Evolutionary conservation across 2,888 invertebrate species (phyloP), one percentile per base, ranked within the genome.

Genomic region (Campaea margaritaria): DNA sequence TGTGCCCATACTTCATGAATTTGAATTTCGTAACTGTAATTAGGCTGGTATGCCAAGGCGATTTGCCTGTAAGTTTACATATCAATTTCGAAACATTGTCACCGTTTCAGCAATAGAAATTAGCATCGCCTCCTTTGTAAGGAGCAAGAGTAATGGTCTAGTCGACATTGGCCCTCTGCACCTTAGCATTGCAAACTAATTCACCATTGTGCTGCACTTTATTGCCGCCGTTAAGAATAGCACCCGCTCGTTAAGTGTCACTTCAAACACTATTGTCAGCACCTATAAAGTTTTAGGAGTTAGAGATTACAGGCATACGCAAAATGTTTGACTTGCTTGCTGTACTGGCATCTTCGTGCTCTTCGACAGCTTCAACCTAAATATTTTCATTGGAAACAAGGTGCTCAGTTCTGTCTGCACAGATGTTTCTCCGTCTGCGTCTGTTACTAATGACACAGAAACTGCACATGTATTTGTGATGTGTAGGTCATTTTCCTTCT

Each of bases 151-250:
- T 58, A 58, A 64, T 54, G 58, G 49, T 50, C 56, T 46, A 41
- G 66, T 57, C 55, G 69, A 62, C 69, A 69, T 81, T 79, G 82
- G 81, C 74, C 75, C 74, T 72, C 66, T 69, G 74, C 73, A 72
- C 74, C 67, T 69, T 50, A 57, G 71, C 63, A 60, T 64, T 54
- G 67, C 65, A 64, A 66, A 68, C 75, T 81, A 82, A 83, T 83
- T 81, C 76, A 41, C 81, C 67, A 82, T 82, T 82, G 82, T 82
- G 58, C 72, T 69, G 57, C 44, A 61, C 71, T 85, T 83, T 82
- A 80, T 74, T 78, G 71, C 69, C 70, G 74, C 76, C 77, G 75
- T 81, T 82, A 82, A 81, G 81, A 81, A 76, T 86, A 82, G 85
- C 75, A 78, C 70, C 78, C 65, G 67, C 71, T 75, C 74, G 75